Conservation (phyloP, 2,113 vertebrate species). For the Channa argus region DNA sequence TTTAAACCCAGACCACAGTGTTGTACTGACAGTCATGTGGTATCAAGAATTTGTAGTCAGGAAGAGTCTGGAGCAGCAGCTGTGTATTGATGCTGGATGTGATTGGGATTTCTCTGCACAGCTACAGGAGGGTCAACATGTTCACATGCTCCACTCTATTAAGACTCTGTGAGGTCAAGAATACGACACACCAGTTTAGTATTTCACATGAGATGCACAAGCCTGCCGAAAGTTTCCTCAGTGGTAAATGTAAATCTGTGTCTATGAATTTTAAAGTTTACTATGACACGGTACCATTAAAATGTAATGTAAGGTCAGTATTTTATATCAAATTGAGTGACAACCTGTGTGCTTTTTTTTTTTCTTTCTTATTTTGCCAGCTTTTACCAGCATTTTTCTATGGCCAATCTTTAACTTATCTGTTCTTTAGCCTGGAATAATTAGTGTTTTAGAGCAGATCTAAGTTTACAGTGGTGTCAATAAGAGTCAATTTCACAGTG, state of each 20-base stretch:
- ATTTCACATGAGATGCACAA: constrained; percentile 46
- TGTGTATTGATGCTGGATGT: constrained; percentile 21
- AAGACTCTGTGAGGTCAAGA: constrained; percentile 61
- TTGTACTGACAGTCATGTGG: background rate
- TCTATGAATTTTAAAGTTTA: background rate
- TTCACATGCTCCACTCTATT: constrained; percentile 64
- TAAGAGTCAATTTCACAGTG: no score
- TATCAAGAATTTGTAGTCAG: constrained; percentile 30
- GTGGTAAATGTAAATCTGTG: constrained; percentile 25
- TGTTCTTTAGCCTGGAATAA: background rate
- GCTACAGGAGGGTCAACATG: constrained; percentile 51
- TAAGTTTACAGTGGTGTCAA: background rate
- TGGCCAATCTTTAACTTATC: background rate
- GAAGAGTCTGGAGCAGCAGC: constrained; percentile 7
- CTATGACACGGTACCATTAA: background rate
- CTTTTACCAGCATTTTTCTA: background rate
- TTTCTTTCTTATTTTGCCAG: no score
- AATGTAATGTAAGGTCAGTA: background rate
- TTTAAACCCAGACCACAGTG: background rate
- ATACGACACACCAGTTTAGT: constrained; percentile 57
- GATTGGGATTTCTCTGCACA: constrained; percentile 66
- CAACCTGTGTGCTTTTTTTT: no score
- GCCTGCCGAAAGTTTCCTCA: constrained; percentile 8
- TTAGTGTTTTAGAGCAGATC: background rate
- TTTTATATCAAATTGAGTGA: no score